Evolutionary conservation across 2,797 vertebrate genomes (phyloP), one percentile per base, ranked within the genome.

Genomic region (Florisuga fusca): DNA sequence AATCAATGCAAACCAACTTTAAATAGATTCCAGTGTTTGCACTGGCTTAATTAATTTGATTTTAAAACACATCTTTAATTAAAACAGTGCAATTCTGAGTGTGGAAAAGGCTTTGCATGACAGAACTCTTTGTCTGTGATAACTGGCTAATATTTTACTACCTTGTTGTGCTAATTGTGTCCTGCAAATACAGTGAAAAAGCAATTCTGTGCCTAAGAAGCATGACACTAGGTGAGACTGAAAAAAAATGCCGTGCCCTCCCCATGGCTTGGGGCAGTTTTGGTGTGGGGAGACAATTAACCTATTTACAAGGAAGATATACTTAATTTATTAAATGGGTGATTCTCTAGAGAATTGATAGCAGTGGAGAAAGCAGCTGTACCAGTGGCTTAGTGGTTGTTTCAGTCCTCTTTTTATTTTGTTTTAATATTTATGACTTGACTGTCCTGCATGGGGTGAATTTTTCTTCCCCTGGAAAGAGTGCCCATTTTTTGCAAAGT

Each of bases 271-370:
- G 53, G 62, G 94, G 46, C n/a, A 53, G 46, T 66, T 61, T 26
- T 45, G 64, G 80, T 92, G 77, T 88, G 43, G 62, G 53, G 93
- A 93, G 75, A 87, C 10, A 92, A 62, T 57, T 87, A 66, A 51
- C 43, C 1, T 95, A 87, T 95, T 96, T 95, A 78, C 64, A 96
- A 71, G 76, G 94, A 95, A 92, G 71, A 82, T 23, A 34, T 93
- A 63, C 91, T 96, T 97, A 55, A 81, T 93, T 95, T 96, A 90
- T 54, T 78, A 93, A 95, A 94, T 1, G 2, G 22, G 33, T 18
- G 23, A 12, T n/a, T 59, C 55, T 76, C 77, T 48, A 76, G 72
- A 76, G 55, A 87, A 26, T 31, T 0, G 4, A 46, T 18, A 89
- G 27, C 33, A 46, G 31, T 92, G 91, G 61, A 95, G 45, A 75